Evolutionary conservation across 1,140 invertebrate species (phyloP).

Genomic region (Drosophila ficusphila): DNA sequence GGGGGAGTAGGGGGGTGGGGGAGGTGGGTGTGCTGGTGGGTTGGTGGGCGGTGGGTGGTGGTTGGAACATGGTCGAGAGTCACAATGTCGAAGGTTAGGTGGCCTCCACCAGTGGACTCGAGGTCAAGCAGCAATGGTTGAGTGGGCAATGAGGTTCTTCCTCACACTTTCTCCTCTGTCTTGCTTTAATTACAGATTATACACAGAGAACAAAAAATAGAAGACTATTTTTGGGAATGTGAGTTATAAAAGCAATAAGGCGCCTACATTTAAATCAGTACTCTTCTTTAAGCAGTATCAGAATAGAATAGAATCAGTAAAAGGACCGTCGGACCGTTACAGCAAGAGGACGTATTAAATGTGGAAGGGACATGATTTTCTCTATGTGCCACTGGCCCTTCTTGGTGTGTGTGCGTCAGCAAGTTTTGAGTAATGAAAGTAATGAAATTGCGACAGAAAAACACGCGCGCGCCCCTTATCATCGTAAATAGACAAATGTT

Average conservation of each 20-base stretch:
- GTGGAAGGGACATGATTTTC: too few relatives aligned
- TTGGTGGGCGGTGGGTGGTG: neutral
- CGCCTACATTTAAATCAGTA: too few relatives aligned
- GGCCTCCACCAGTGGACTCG: slow-evolving; percentile 14
- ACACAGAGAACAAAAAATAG: slow-evolving; percentile 20
- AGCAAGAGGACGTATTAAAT: too few relatives aligned
- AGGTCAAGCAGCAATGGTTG: slow-evolving; percentile 47
- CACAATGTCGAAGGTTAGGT: slow-evolving; percentile 27
- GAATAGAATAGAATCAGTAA: too few relatives aligned
- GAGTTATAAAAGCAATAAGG: too few relatives aligned
- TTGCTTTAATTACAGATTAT: slow-evolving; percentile 58
- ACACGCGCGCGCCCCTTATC: slow-evolving; percentile 44
- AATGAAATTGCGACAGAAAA: slow-evolving; percentile 68
- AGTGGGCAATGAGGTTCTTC: slow-evolving; percentile 8
- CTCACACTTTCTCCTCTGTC: neutral
- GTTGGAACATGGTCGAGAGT: neutral
- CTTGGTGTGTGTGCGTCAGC: slow-evolving; percentile 14
- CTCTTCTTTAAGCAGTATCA: too few relatives aligned
- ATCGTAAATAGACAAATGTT: slow-evolving; percentile 70
- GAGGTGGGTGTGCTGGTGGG: neutral
- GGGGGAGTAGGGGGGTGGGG: neutral
- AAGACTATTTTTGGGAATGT: too few relatives aligned
- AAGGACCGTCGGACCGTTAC: too few relatives aligned
- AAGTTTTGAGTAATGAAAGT: slow-evolving; percentile 67
- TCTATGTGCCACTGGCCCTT: neutral